Percentiles rank a stretch among this genome's conserved stretches.
Conservation (phyloP, 1,140 invertebrate genomes). For the Drosophila parabipectinata region DNA sequence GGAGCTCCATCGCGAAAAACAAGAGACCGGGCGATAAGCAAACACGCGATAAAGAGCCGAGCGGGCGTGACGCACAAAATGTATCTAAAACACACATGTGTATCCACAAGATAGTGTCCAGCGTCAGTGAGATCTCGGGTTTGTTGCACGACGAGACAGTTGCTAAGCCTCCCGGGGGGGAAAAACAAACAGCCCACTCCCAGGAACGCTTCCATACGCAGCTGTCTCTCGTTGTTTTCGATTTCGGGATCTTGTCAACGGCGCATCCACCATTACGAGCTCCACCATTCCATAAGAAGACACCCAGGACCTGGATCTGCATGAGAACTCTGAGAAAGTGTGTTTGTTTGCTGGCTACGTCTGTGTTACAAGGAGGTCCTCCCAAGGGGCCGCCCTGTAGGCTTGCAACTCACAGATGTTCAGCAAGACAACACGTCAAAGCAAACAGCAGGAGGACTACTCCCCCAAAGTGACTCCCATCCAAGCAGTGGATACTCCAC, state of each 20-base stretch:
- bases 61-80: constrained; percentile 63
- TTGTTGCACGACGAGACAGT: constrained; percentile 82
- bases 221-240: constrained; percentile 84
- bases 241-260: constrained; percentile 83
- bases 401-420: constrained; percentile 73
- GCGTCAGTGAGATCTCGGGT: constrained; percentile 77
- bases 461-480: neutral
- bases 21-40: constrained; percentile 49
- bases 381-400: constrained; percentile 33
- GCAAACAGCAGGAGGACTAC: constrained; percentile 45
- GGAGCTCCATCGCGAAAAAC: neutral
- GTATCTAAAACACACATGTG: constrained; percentile 22
- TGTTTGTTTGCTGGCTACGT: constrained; percentile 82
- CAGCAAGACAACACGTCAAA: constrained; percentile 83
- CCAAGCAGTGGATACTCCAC: constrained; percentile 2
- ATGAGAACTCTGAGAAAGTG: constrained; percentile 69
- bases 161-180: constrained; percentile 44
- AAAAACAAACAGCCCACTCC: constrained; percentile 11
- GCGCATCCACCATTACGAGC: constrained; percentile 20
- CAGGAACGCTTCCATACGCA: constrained; percentile 47
- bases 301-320: neutral
- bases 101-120: constrained; percentile 24
- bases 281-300: too few species aligned
- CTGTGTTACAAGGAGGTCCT: constrained; percentile 63
- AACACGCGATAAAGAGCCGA: constrained; percentile 65